A percentile compares a stretch with the other conserved stretches of the same genome.
phyloP scores from a whole-genome alignment of 1,140 invertebrate genomes.

The Eriosoma lanigerum region DNA sequence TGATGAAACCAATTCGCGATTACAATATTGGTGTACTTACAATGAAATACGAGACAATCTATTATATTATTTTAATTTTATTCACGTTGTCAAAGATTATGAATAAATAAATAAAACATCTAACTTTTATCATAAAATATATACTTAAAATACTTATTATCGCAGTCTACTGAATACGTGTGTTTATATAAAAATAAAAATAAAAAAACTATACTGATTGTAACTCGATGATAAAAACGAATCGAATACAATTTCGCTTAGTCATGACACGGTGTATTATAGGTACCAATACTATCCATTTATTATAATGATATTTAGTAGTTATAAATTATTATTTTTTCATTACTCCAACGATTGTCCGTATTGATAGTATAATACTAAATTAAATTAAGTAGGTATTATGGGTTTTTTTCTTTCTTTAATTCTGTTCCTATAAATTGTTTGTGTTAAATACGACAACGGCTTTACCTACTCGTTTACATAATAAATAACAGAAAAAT shows the following conservation, averaged over 20 bases:
- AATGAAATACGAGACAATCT: too few species aligned
- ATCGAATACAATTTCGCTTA: constrained; percentile 8
- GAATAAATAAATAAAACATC: not conserved
- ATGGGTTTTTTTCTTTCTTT: not conserved
- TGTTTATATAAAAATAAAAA: not conserved
- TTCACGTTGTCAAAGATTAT: too few species aligned
- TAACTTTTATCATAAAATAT: too few species aligned
- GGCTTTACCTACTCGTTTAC: not conserved
- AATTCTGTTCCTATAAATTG: not conserved
- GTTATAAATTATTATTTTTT: constrained; percentile 30
- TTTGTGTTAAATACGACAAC: not conserved
- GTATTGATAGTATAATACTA: not conserved
- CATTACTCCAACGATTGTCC: constrained; percentile 8
- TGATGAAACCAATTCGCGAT: too few species aligned
- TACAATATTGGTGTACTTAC: too few species aligned
- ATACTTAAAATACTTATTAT: too few species aligned
- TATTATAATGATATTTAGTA: constrained; percentile 6
- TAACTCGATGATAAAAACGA: constrained; percentile 5
- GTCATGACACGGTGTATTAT: not conserved
- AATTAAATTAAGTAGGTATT: constrained; percentile 2
- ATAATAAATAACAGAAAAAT: too few species aligned
- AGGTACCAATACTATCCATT: too few species aligned
- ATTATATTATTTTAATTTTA: too few species aligned
- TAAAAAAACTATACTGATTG: not conserved
- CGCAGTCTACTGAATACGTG: too few species aligned